Evolutionary conservation across 2,113 vertebrate species (phyloP).

Genomic region (Nesoenas mayeri): DNA sequence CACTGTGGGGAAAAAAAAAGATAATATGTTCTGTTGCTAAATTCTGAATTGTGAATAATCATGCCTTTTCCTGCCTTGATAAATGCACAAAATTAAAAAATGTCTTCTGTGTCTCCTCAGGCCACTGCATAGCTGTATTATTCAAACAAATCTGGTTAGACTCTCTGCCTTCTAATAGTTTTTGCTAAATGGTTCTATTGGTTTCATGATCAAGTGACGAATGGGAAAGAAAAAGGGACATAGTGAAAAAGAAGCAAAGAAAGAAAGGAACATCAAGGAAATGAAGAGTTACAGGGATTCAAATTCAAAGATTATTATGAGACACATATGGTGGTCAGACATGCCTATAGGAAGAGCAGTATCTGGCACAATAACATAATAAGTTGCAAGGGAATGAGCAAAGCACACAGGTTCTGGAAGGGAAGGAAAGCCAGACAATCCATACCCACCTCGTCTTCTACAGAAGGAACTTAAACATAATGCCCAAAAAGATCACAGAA

Average conservation of each 20-base stretch:
- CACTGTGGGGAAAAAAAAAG: accelerated
- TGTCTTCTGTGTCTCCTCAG: neutral
- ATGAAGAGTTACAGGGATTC: neutral
- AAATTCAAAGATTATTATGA: neutral
- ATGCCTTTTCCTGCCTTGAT: neutral
- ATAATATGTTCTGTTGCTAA: neutral
- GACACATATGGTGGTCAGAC: neutral
- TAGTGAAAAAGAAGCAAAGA: neutral
- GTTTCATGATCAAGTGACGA: neutral
- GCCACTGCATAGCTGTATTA: neutral
- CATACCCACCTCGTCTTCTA: neutral
- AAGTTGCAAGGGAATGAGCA: neutral
- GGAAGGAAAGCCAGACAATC: neutral
- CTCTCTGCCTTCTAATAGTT: neutral
- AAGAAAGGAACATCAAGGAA: neutral
- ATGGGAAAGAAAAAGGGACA: neutral
- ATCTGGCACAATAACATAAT: neutral
- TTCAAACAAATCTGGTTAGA: neutral
- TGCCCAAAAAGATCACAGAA: neutral
- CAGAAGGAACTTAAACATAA: neutral
- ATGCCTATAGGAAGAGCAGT: neutral
- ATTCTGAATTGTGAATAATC: neutral
- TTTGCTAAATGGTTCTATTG: neutral
- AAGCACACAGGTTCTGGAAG: neutral
- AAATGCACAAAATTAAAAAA: neutral